phyloP scores from a whole-genome alignment of 2,888 invertebrate species.

The Euplagia quadripunctaria region DNA sequence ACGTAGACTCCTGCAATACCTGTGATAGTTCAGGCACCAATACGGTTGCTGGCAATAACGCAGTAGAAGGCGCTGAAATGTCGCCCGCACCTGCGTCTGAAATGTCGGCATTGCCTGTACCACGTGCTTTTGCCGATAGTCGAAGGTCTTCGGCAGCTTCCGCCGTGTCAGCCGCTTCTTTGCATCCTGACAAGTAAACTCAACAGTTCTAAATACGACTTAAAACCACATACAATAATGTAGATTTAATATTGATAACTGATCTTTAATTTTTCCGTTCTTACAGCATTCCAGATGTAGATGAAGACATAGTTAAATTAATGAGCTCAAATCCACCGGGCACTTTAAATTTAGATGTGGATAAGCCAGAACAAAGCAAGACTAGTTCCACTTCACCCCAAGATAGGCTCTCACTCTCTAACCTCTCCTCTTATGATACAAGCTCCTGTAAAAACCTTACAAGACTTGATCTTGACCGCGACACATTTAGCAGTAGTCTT shows the following conservation, averaged over 20 bases:
- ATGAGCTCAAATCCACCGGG: constrained; percentile 77
- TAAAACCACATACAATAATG: neutral
- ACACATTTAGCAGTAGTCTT: constrained; percentile 79
- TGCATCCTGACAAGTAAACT: constrained; percentile 79
- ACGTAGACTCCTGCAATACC: constrained; percentile 64
- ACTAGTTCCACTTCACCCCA: constrained; percentile 72
- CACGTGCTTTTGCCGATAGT: constrained; percentile 94
- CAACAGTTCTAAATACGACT: neutral
- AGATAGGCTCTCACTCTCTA: constrained; percentile 77
- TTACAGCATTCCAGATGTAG: constrained; percentile 86
- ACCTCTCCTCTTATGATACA: constrained; percentile 82
- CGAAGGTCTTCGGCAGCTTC: constrained; percentile 90
- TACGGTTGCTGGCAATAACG: constrained; percentile 23
- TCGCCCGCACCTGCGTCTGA: constrained; percentile 41
- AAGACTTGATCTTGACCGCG: constrained; percentile 70
- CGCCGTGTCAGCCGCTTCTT: constrained; percentile 78
- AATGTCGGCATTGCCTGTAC: constrained; percentile 87
- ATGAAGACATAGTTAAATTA: constrained; percentile 85
- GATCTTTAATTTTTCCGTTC: constrained; percentile 19
- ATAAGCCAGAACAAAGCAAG: constrained; percentile 69
- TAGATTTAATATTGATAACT: neutral
- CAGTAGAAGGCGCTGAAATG: constrained; percentile 23
- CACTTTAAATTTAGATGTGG: constrained; percentile 70
- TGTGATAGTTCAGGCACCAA: constrained; percentile 54
- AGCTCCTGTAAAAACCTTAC: constrained; percentile 82